A percentile compares a stretch with the other conserved stretches of the same genome.
Conservation (phyloP, 2,888 invertebrate genomes). For the Pollenia angustigena region DNA sequence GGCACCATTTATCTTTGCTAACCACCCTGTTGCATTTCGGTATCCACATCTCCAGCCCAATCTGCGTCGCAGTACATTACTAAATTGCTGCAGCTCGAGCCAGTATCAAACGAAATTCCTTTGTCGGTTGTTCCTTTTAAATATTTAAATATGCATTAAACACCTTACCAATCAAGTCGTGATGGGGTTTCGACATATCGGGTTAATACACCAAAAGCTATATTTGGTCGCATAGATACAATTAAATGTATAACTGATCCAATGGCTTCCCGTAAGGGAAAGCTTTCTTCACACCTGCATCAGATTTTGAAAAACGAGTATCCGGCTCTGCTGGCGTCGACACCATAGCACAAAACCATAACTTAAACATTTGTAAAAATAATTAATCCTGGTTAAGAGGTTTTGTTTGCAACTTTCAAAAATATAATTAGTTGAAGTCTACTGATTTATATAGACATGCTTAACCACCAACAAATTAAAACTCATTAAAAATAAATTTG, state of each 20-base stretch:
- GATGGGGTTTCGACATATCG: conserved; percentile 33
- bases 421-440: too few species aligned
- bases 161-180: too few species aligned
- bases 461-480: too few species aligned
- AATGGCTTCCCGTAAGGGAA: conserved; percentile 56
- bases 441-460: too few species aligned
- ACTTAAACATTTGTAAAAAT: too few species aligned
- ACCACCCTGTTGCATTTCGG: too few species aligned
- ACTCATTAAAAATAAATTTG: too few species aligned
- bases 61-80: conserved; percentile 46
- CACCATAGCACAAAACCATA: conserved; percentile 19
- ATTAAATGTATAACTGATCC: conserved; percentile 58
- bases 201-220: conserved; percentile 14
- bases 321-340: conserved; percentile 43
- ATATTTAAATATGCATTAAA: conserved; percentile 5
- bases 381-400: too few species aligned
- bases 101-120: conserved; percentile 46
- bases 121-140: conserved; percentile 36
- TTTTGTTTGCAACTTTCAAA: too few species aligned
- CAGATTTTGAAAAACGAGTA: conserved; percentile 26
- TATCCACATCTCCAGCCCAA: too few species aligned
- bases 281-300: not conserved
- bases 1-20: too few species aligned
- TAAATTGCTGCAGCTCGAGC: not conserved
- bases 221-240: conserved; percentile 44